Base-by-base conservation (phyloP, 2,797 vertebrate species). In the Aldrovandia affinis region DNA sequence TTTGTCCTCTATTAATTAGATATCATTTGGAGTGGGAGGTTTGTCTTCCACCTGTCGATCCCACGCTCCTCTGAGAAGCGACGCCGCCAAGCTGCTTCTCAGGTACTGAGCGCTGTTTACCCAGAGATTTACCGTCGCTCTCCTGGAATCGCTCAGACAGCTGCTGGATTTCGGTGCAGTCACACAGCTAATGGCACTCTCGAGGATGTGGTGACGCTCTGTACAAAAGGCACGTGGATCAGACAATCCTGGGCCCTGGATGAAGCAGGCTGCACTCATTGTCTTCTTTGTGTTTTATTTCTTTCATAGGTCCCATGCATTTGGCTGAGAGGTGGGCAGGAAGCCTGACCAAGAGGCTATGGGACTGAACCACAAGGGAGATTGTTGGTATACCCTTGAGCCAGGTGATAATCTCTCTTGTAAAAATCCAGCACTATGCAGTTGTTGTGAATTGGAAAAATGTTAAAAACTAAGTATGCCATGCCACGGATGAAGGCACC, bases 161-260 rank as follows among this genome's bases (percentile, higher is more conserved):
- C 84, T 85, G 84, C 80, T 47, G 84, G 84, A 85, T 81, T 85
- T 77, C 44, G 39, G 39, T 52, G 44, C 73, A 77, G 70, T 77
- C 68, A 78, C 84, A 77, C 84, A 81, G 80, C 68, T 85, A 61
- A 85, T 81, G 81, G 70, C 42, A 81, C 84, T 81, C 73, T 63
- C 28, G 57, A 77, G 80, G 80, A 59, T 47, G 39, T 59, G 54
- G n/a, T 30, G 55, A 70, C 25, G n/a, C 65, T 73, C 30, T 20
- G 39, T 33, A 79, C 59, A 77, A 65, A 65, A 83, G 44, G 52
- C 55, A 39, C 20, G 3, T 50, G n/a, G 15, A 39, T 73, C 68
- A 15, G 42, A 12, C 28, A 33, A 33, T 5, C 28, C 33, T 28
- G 52, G 79, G 47, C 36, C 3, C 30, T 36, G 65, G 36, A 59